A percentile compares a stretch with the other conserved stretches of the same genome.
Conservation (phyloP, 2,797 vertebrate species). For the Scolopax rusticola region DNA sequence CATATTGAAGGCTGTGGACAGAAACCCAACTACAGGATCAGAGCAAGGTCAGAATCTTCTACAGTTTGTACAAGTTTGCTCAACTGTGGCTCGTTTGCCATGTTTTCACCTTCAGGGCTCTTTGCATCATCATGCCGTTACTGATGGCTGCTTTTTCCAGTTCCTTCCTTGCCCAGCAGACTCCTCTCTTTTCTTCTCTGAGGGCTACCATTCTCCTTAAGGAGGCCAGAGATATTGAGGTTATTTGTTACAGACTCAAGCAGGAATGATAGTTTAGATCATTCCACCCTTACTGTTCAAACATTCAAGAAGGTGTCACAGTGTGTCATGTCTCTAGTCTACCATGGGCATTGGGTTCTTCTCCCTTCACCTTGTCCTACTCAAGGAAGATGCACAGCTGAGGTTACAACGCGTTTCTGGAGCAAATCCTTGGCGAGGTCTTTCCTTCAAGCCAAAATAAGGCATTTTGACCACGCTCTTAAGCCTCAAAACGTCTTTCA, state of each 20-base stretch:
- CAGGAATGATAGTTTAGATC: neutral
- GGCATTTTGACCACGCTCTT: neutral
- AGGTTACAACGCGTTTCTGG: neutral
- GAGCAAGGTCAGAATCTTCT: neutral
- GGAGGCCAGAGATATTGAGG: neutral
- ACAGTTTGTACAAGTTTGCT: neutral
- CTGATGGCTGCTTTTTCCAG: neutral
- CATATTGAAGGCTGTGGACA: neutral
- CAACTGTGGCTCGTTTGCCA: neutral
- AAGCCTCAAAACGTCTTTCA: neutral
- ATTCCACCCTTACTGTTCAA: neutral
- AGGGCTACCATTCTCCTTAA: neutral
- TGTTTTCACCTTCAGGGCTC: neutral
- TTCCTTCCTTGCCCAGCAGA: neutral
- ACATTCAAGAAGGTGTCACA: neutral
- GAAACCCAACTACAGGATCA: neutral
- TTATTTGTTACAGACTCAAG: neutral
- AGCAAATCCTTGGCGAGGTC: neutral
- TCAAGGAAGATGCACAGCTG: neutral
- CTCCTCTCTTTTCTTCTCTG: neutral
- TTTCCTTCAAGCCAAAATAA: neutral
- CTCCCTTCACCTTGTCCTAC: neutral
- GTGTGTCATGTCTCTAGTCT: fast-evolving
- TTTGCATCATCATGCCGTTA: neutral
- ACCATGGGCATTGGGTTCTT: fast-evolving